phyloP scores from a whole-genome alignment of 1,140 invertebrate genomes.

The Fopius arisanus region DNA sequence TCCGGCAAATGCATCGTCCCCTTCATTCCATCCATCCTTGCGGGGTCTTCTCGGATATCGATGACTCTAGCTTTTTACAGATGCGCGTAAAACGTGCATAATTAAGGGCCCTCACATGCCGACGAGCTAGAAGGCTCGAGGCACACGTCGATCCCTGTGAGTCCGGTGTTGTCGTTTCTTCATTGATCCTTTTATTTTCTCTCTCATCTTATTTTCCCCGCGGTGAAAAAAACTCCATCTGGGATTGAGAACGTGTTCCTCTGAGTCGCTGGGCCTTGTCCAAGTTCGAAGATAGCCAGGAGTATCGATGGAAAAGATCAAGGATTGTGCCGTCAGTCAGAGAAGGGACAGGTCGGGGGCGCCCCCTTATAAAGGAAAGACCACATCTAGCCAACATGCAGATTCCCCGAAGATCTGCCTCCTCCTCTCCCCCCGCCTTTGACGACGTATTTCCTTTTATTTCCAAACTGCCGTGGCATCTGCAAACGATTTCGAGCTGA shows the following conservation, averaged over 20 bases:
- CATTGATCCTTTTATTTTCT: not conserved
- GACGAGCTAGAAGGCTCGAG: slow-evolving; percentile 15
- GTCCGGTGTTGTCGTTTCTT: slow-evolving; percentile 31
- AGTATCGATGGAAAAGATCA: slow-evolving; percentile 49
- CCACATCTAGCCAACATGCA: slow-evolving; percentile 41
- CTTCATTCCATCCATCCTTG: not conserved
- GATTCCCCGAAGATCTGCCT: slow-evolving; percentile 41
- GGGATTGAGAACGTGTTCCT: slow-evolving; percentile 24
- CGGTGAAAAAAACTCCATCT: not conserved
- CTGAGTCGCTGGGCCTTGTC: slow-evolving; percentile 7
- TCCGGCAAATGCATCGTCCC: not conserved
- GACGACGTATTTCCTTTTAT: not conserved
- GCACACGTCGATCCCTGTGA: slow-evolving; percentile 35
- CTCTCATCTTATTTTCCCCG: not conserved
- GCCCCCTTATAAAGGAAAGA: slow-evolving; percentile 48
- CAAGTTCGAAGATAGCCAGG: not conserved
- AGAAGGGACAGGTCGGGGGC: slow-evolving; percentile 22
- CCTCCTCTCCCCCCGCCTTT: too few relatives aligned
- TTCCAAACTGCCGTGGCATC: not conserved
- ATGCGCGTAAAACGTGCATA: slow-evolving; percentile 54
- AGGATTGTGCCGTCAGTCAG: slow-evolving; percentile 61
- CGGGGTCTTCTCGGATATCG: not conserved
- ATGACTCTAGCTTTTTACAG: slow-evolving; percentile 16
- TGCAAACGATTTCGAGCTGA: slow-evolving; percentile 4
- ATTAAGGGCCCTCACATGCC: slow-evolving; percentile 51